Base-by-base conservation (phyloP, 1,140 invertebrate genomes). In the Nasonia giraulti region DNA sequence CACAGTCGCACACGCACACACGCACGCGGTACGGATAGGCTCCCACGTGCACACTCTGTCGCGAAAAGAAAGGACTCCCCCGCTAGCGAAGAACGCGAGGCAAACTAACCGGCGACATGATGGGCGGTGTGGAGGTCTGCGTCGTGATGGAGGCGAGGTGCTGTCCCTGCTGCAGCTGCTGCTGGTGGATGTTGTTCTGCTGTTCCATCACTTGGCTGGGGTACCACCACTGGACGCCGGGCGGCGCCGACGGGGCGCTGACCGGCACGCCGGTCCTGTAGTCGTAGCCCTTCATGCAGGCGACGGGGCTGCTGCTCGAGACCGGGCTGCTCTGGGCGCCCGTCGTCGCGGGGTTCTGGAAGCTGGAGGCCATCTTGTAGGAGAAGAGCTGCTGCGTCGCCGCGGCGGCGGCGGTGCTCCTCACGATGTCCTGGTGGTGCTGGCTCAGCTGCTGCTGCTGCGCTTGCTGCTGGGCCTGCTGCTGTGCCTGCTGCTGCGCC, bases 291-390 rank as follows among this genome's bases (percentile, higher is more conserved):
- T 93, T 91, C 92, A 93, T 93, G 87, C 92, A 92, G 44, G 89
- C 88, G 82, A 77, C 92, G 91, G 76, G 91, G 47, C 92, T 86
- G 71, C 50, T 69, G 73, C 74, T 91, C 81, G 93, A 92, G 62
- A 92, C 87, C 91, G 92, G 86, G 92, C 92, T 78, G 85, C 92
- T 92, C 85, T 92, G 91, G 77, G 89, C 89, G 84, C 92, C 92
- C 88, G 94, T 95, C 83, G 94, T 93, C 86, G 94, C 94, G 89
- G 94, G 95, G 90, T 96, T 96, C 87, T 96, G 95, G 93, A 96
- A 96, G 90, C 95, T 96, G 90, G 95, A 95, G 90, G 96, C 95
- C 96, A 97, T 96, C 94, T 97, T 97, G 93, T 97, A 97, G 85
- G 95, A 95, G 90, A 96, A 96, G 86, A 97, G 94, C 91, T 97